Evolutionary conservation across 2,113 vertebrate species (phyloP), one percentile per base, ranked within the genome.

Genomic region (Mungos mungo): DNA sequence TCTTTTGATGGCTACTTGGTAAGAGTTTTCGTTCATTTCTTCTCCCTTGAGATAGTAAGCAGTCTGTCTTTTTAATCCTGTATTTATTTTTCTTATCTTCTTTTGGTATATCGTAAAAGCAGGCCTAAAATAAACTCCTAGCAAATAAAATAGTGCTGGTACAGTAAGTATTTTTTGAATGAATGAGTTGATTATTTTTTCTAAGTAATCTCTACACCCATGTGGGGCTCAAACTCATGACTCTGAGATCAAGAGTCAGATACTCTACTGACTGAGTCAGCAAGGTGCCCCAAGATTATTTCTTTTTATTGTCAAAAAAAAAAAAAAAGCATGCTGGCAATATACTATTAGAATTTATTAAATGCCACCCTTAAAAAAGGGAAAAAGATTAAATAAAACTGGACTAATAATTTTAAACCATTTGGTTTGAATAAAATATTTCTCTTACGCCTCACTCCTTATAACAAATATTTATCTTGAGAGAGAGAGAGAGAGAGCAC

Each of bases 401-500:
- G 71, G 21, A 29, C 65, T 88, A 68, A 47, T 82, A 71, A 82
- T 85, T 86, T 72, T 88, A 95, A 93, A 86, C 33, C 45, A 83
- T 74, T 80, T 97, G 33, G 68, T 50, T 95, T 92, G 80, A 83
- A 93, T 60, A 47, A 89, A 91, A 57, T 77, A 4, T 71, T 96
- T 95, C 96, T 90, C 45, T 89, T 63, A 84, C 45, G 9, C 2
- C 6, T 50, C 45, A 23, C 57, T 21, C 57, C 57, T 60, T 60
- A 23, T 23, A 60, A 60, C 7, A 60, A 60, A 57, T 57, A 57
- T 21, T 21, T 60, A 60, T 60, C 23, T 60, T 60, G 21, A 57
- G 54, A 57, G 54, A 19, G 54, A 54, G 54, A 21, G 54, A 21
- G 21, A 38, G 38, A 38, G 38, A 23, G 57, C 21, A 60, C 8